Evolutionary conservation across 92 coral and sea anemone genomes (phyloP), one percentile per base, ranked within the genome.

Genomic region (Zoanthus sansibaricus): DNA sequence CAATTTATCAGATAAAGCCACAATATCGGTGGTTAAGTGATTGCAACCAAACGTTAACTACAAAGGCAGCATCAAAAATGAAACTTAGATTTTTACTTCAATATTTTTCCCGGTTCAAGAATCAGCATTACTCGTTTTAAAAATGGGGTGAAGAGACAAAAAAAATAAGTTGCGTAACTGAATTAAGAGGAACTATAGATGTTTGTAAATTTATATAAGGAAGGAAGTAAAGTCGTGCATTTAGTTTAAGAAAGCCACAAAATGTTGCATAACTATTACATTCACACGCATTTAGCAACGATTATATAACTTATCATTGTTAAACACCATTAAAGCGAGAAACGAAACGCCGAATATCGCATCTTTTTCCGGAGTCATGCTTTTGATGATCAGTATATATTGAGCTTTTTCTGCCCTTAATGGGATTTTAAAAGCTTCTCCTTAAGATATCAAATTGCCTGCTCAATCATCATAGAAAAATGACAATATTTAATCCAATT

Each of bases 351-450:
- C 3, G 3, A 3, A 62, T 17, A 54, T 76, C 25, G 31, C 13
- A 12, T 10, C 21, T 18, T 30, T 76, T 76, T 66, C 82, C 66
- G 82, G 31, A 76, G 9, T 1, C 52, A 61, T 76, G 7, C 15
- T 76, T 76, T 52, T 0, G 12, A 76, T 30, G 31, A 9, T 75
- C 79, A 75, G 49, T 46, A 46, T 76, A 37, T 37, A 37, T 54
- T 3, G 47, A 25, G 20, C 5, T 30, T 76, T 30, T 76, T 54
- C 67, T 51, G 31, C 52, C 61, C 47, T 12, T 52, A 76, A 76
- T 76, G 82, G 82, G n/a, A 6, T 76, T 76, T 76, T 76, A 51
- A 76, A 76, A 76, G 82, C 82, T 25, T 76, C 82, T 76, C 30
- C 15, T 30, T n/a, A 20, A 52, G 82, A 31, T 76, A 52, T 76